Base-by-base conservation (phyloP, 2,797 vertebrate species). In the Vultur gryphus region DNA sequence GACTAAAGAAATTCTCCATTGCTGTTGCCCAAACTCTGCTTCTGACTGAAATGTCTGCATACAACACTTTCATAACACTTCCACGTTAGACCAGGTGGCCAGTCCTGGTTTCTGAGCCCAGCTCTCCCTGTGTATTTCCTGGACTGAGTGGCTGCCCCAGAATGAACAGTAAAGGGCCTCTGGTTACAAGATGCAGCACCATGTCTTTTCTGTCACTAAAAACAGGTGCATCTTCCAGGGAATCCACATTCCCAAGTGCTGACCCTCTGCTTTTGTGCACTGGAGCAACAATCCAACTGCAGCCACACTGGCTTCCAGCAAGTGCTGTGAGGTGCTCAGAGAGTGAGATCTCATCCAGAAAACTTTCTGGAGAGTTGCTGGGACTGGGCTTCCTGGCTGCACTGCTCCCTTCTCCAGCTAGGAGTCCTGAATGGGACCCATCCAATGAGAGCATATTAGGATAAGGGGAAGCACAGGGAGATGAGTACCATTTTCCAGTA, bases 51-150 rank as follows among this genome's bases (percentile, higher is more conserved):
- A 23, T 37, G 8, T 78, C 39, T 46, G 51, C 10, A 8, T 57
- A 7, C 0, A 0, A 24, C 16, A 52, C 5, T 12, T 44, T 66
- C 29, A 5, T 48, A 35, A 57, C 9, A 57, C 8, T 16, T 58
- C 51, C 10, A 14, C 0, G 0, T 58, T 41, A 71, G n/a, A 49
- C 16, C 17, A 46, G 16, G n/a, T 1, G 1, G 25, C 14, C 26
- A 17, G 35, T 41, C 33, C 19, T 77, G 23, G 17, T 41, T 52
- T 89, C 37, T 44, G 17, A 65, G 59, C 26, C 24, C 8, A 33
- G 26, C 11, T 78, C 8, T 37, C 31, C 51, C 41, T 52, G 28
- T 0, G 0, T n/a, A 52, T 65, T 81, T 48, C 16, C 59, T 61
- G 16, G 24, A 43, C 44, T 43, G 15, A 71, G 11, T 49, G 55